phyloP scores from a whole-genome alignment of 2,113 vertebrate species.

The Ophiodon elongatus region DNA sequence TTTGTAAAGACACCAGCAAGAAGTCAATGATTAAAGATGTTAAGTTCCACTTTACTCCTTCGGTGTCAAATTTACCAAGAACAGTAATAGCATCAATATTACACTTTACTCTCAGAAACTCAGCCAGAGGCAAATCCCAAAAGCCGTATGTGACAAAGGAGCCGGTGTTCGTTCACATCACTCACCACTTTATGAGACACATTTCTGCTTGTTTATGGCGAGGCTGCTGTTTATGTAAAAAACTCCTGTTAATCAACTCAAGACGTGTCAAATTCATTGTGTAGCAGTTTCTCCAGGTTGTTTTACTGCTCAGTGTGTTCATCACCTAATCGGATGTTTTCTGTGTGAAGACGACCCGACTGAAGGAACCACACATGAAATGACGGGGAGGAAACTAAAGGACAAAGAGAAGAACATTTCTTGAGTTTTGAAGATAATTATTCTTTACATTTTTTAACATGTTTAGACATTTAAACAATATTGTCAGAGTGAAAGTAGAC shows the following conservation, averaged over 20 bases:
- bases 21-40: conserved; percentile 19
- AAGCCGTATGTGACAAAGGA: not conserved
- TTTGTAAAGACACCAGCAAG: not conserved
- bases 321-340: not conserved
- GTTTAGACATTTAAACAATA: not conserved
- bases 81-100: conserved; percentile 8
- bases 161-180: not conserved
- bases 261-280: not conserved
- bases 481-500: not conserved
- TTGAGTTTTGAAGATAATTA: not conserved
- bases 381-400: not conserved
- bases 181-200: not conserved
- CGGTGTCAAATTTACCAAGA: not conserved
- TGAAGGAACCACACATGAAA: not conserved
- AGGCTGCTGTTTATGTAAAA: not conserved
- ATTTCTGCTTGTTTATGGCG: conserved; percentile 32
- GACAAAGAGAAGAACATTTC: not conserved
- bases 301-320: not conserved
- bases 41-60: conserved; percentile 17
- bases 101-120: conserved; percentile 2
- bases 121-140: not conserved
- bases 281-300: not conserved
- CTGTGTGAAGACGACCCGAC: not conserved
- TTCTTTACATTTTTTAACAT: too few species aligned
- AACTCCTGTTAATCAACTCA: conserved; percentile 24